These are phyloP conservation scores for Lamellibrachia satsuma DNA, from an alignment of 2,888 invertebrate genomes.

Conservation along the genomic window DNA sequence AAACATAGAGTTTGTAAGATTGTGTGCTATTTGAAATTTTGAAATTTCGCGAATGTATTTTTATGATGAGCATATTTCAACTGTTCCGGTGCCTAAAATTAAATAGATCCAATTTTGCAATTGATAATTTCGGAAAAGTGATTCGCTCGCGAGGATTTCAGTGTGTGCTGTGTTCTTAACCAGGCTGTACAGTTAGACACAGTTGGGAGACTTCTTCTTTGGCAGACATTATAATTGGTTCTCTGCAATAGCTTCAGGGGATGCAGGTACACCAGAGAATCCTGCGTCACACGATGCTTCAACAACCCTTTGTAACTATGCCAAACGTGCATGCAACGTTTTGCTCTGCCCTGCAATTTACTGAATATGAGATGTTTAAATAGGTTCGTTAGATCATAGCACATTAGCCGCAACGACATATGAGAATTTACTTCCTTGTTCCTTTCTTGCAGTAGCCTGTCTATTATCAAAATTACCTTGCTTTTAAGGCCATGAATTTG, in stretches of 20 bases:
- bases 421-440: not conserved
- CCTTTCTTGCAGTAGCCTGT: not conserved
- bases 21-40: not conserved
- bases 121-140: not conserved
- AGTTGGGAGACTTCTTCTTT: not conserved
- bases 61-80: not conserved
- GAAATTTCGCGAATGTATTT: not conserved
- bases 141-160: not conserved
- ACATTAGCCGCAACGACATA: not conserved
- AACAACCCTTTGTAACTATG: not conserved
- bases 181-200: not conserved
- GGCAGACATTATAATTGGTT: not conserved
- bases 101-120: not conserved
- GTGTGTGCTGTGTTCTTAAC: not conserved
- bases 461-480: not conserved
- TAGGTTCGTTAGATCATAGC: not conserved
- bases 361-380: not conserved
- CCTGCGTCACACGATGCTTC: not conserved
- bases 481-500: not conserved
- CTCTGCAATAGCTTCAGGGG: not conserved
- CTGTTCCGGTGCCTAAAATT: not conserved
- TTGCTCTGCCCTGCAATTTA: conserved; percentile 9
- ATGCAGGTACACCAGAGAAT: not conserved
- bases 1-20: not conserved
- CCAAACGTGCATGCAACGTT: not conserved